Evolutionary conservation across 2,113 vertebrate species (phyloP).

Genomic region (Otis tarda): DNA sequence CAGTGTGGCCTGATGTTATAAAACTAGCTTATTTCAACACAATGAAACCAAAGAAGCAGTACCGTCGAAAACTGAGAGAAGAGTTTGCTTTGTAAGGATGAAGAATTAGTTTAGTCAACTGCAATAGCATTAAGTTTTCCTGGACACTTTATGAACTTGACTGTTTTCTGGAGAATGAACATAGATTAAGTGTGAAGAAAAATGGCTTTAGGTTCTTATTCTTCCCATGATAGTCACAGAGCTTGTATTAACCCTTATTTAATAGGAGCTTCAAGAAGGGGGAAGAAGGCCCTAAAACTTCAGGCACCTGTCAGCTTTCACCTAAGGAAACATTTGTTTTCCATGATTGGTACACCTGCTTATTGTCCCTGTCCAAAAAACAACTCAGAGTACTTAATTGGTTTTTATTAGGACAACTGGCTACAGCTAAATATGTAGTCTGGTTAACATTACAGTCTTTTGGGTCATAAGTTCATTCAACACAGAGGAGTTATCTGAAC

Average conservation of each 20-base stretch:
- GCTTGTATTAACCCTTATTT: neutral
- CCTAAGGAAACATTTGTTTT: neutral
- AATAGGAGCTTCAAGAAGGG: neutral
- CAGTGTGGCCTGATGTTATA: slow-evolving; percentile 98
- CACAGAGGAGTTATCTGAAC: neutral
- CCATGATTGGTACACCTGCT: neutral
- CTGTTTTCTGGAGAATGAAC: neutral
- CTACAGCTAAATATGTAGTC: neutral
- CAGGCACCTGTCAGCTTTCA: neutral
- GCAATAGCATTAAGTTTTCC: slow-evolving; percentile 7
- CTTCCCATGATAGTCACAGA: neutral
- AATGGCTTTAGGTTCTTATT: neutral
- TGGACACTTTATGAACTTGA: neutral
- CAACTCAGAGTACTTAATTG: neutral
- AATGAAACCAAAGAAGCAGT: slow-evolving; percentile 99
- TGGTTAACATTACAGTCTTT: neutral
- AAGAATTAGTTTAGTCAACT: slow-evolving; percentile 34
- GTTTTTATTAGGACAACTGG: slow-evolving; percentile 4
- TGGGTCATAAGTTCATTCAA: neutral
- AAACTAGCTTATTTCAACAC: slow-evolving; percentile 99
- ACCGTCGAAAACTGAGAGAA: slow-evolving; percentile 92
- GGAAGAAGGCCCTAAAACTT: neutral
- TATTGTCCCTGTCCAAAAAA: neutral
- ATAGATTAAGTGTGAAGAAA: neutral
- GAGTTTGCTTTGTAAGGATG: slow-evolving; percentile 96